These are phyloP conservation scores for Holothuria glaberrima DNA, from an alignment of 35 echinoderm and acorn worm species.

Conservation along the genomic window DNA sequence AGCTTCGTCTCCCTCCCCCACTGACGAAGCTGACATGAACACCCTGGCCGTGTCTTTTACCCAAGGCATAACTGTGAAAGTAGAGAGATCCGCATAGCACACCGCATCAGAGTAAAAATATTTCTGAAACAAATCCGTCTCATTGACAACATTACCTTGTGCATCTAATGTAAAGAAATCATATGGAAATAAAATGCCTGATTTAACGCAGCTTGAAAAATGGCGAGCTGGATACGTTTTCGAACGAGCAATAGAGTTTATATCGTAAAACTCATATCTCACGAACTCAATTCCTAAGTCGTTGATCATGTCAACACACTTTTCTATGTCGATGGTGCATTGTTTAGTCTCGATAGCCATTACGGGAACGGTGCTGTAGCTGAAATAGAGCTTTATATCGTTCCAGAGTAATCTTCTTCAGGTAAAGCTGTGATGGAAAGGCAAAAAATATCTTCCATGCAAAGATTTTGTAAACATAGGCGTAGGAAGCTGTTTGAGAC, in stretches of 20 bases:
- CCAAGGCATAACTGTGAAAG: conserved; percentile 72
- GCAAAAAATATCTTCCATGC: too few relatives aligned
- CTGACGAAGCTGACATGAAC: conserved; percentile 14
- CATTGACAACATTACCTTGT: neutral
- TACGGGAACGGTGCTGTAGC: too few relatives aligned
- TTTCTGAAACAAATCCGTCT: neutral
- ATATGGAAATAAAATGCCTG: neutral
- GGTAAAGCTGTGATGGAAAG: too few relatives aligned
- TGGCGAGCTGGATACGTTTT: conserved; percentile 14
- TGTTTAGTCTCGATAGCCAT: too few relatives aligned
- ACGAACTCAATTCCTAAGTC: neutral
- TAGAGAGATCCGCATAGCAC: conserved; percentile 56
- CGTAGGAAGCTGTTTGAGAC: too few relatives aligned
- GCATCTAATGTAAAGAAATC: neutral
- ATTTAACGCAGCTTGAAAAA: neutral
- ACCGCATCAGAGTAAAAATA: neutral
- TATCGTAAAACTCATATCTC: conserved; percentile 14
- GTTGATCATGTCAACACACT: neutral
- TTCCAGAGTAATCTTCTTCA: too few relatives aligned
- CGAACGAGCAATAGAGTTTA: neutral
- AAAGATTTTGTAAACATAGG: too few relatives aligned
- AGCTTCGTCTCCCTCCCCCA: neutral
- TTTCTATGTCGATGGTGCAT: too few relatives aligned
- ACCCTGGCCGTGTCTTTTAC: conserved; percentile 55
- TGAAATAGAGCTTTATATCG: too few relatives aligned